A percentile compares a stretch with the other conserved stretches of the same genome.
Conservation (phyloP, 2,113 vertebrate species). For the Pachycephala philippinensis region DNA sequence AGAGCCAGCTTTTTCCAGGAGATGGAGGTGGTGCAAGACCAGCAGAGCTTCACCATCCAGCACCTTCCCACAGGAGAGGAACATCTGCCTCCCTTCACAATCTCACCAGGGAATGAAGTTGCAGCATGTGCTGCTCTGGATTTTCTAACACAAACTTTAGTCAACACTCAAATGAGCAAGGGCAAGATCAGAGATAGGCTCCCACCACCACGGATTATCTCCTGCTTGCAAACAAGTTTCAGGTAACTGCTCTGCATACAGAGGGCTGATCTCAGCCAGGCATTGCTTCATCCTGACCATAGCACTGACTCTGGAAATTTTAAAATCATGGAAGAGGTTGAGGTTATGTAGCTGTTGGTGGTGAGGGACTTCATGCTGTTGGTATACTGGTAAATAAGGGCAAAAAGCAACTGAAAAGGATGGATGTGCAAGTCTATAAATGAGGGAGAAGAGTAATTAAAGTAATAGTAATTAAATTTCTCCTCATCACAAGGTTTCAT, state of each 20-base stretch:
- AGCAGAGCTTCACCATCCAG: not conserved
- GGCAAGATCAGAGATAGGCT: not conserved
- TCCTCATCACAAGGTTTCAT: not conserved
- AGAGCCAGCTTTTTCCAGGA: not conserved
- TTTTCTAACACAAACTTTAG: not conserved
- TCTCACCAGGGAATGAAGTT: not conserved
- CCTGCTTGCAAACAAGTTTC: not conserved
- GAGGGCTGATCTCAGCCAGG: not conserved
- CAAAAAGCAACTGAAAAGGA: not conserved
- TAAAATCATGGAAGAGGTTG: not conserved
- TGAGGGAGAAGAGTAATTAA: not conserved
- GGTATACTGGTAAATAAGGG: not conserved
- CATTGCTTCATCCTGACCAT: not conserved
- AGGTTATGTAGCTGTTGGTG: not conserved
- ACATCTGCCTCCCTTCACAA: not conserved
- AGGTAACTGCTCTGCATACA: not conserved
- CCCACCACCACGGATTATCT: not conserved
- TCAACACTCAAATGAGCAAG: not conserved
- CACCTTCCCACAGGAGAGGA: not conserved
- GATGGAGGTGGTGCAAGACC: not conserved
- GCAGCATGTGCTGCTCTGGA: not conserved
- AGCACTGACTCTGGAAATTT: not conserved
- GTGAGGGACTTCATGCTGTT: not conserved
- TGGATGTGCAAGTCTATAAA: not conserved
- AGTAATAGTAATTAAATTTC: not conserved